These are phyloP conservation scores for Orientallactaga sibirica DNA, from an alignment of 2,797 vertebrate genomes.

Conservation along the genomic window DNA sequence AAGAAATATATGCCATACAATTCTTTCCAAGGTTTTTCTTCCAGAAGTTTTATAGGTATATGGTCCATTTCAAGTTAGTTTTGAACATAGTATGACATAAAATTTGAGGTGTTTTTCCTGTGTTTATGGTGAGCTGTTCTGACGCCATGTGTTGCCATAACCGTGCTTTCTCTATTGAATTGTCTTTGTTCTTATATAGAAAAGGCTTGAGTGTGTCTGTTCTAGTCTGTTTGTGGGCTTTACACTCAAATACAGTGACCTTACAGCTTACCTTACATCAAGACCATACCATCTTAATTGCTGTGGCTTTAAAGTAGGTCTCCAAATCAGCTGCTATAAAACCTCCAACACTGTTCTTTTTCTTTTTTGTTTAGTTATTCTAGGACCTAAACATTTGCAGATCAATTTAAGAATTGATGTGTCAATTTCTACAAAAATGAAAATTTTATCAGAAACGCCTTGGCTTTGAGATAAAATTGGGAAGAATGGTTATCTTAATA, in stretches of 20 bases:
- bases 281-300: neutral
- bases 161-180: constrained; percentile 31
- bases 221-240: neutral
- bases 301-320: neutral
- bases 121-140: neutral
- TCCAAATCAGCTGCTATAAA: neutral
- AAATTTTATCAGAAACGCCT: neutral
- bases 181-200: neutral
- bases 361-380: neutral
- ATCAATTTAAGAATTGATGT: neutral
- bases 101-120: constrained; percentile 1
- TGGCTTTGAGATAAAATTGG: neutral
- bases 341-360: neutral
- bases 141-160: neutral
- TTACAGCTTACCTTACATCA: neutral
- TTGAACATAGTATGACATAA: neutral
- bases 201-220: neutral
- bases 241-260: neutral
- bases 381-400: neutral
- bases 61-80: constrained; percentile 25
- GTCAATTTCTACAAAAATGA: neutral
- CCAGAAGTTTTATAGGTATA: constrained; percentile 4
- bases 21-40: neutral
- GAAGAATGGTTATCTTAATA: neutral
- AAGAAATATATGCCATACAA: neutral